Evolutionary conservation across 2,888 invertebrate species (phyloP), one percentile per base, ranked within the genome.

Genomic region (Ochlodes sylvanus): DNA sequence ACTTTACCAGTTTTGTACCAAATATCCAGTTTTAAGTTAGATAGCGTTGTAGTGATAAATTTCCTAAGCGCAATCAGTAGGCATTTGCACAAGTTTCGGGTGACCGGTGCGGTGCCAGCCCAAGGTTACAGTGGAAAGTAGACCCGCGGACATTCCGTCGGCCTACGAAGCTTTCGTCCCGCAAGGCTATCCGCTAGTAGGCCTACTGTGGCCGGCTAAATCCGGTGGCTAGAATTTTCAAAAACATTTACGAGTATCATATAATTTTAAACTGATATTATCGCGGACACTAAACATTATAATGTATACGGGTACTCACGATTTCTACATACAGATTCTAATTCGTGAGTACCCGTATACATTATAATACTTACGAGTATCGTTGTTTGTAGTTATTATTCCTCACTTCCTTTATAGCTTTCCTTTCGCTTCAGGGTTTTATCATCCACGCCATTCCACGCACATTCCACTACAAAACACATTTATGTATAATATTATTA

Each of bases 121-220:
- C 83, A 83, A 83, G 83, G 83, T 81, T 81, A 76, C 77, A 73
- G 76, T 80, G 75, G 81, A 83, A 83, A 89, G 89, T 88, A 84
- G 80, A 78, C 84, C 81, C 76, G 82, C 80, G 80, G 80, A 79
- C 86, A 88, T 88, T 88, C 89, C 88, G 75, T 73, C 74, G 71
- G 75, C 74, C 76, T 75, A 75, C 78, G 77, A 78, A 84, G 86
- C 89, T 89, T 88, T 88, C 89, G 85, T 87, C 83, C 76, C 77
- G 77, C 88, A 88, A 88, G 89, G 89, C 87, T 88, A 83, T 75
- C 74, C 75, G 75, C 75, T 73, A 69, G n/a, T 73, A 70, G 70
- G 69, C 69, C 70, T 71, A 70, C 69, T 60, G 65, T 60, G 32
- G 38, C 19, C 10, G 38, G 17, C 27, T 17, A 54, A 66, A 58